A percentile compares a stretch with the other conserved stretches of the same genome.
These are phyloP conservation scores for Pycnonotus jocosus DNA, from an alignment of 2,113 vertebrate genomes.

Conservation along the genomic window DNA sequence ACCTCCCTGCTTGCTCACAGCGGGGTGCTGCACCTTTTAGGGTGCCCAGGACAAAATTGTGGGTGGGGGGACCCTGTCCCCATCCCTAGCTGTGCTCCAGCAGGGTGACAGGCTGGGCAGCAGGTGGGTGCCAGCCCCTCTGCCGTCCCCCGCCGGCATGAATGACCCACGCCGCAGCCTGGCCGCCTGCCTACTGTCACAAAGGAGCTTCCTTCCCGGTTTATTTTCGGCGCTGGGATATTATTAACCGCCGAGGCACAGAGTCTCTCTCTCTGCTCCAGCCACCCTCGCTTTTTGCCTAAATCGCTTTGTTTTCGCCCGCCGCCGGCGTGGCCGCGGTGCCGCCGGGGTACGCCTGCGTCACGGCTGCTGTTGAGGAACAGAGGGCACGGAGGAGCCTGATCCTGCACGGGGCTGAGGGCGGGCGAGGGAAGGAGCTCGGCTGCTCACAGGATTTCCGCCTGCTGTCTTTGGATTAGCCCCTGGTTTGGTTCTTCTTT, in stretches of 20 bases:
- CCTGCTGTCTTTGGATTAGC: slow-evolving; percentile 8
- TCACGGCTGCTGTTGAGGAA: slow-evolving; percentile 37
- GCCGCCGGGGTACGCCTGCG: background rate
- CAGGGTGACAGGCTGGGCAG: background rate
- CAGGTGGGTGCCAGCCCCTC: slow-evolving; percentile 64
- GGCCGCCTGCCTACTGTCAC: slow-evolving; percentile 90
- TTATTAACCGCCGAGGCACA: slow-evolving; percentile 80
- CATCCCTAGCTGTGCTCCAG: accelerated
- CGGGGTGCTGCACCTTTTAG: accelerated
- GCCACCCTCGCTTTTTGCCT: slow-evolving; percentile 11
- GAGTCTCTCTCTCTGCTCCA: slow-evolving; percentile 42
- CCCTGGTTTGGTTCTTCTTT: background rate
- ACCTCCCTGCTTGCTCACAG: background rate
- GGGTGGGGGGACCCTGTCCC: accelerated
- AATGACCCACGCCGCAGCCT: slow-evolving; percentile 82
- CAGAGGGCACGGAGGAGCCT: background rate
- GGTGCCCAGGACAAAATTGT: accelerated
- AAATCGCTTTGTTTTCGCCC: background rate
- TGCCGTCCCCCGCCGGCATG: slow-evolving; percentile 66
- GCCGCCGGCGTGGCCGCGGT: background rate
- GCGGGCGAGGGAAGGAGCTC: background rate
- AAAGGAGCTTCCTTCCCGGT: slow-evolving; percentile 88
- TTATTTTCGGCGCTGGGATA: slow-evolving; percentile 89
- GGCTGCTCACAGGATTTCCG: background rate
- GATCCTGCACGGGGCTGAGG: background rate